A percentile compares a stretch with the other conserved stretches of the same genome.
Conservation (phyloP, 2,888 invertebrate species). For the Beris chalybata region DNA sequence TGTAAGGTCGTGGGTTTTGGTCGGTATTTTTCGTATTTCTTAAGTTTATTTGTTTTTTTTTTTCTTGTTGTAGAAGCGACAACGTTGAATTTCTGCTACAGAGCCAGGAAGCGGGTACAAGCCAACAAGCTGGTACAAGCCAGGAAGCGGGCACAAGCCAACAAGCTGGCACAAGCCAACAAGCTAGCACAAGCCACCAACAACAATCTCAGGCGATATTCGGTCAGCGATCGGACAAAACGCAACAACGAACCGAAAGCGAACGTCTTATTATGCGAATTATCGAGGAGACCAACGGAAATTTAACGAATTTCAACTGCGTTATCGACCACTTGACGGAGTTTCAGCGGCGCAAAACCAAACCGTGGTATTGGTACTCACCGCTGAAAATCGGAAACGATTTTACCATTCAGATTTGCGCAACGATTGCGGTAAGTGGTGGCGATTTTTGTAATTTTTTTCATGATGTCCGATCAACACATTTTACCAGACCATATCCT, state of each 20-base stretch:
- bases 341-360: constrained; percentile 59
- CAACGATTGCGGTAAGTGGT: constrained; percentile 54
- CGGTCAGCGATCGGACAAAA: constrained; percentile 33
- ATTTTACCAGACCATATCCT: too few relatives aligned
- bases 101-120: not conserved
- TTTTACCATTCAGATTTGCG: constrained; percentile 65
- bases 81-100: constrained; percentile 47
- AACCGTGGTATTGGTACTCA: constrained; percentile 66
- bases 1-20: constrained; percentile 57
- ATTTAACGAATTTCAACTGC: constrained; percentile 62
- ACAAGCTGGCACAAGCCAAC: too few relatives aligned
- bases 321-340: constrained; percentile 63
- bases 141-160: too few relatives aligned
- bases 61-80: constrained; percentile 44
- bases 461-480: not conserved
- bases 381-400: constrained; percentile 63
- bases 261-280: constrained; percentile 51
- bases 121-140: too few relatives aligned
- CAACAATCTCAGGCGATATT: constrained; percentile 22
- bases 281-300: constrained; percentile 57
- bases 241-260: constrained; percentile 46
- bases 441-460: not conserved
- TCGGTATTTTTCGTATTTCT: constrained; percentile 8
- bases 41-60: not conserved
- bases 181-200: too few relatives aligned